A percentile compares a stretch with the other conserved stretches of the same genome.
Conservation (phyloP, 64 coral and sea anemone genomes). For the Pocillopora verrucosa region DNA sequence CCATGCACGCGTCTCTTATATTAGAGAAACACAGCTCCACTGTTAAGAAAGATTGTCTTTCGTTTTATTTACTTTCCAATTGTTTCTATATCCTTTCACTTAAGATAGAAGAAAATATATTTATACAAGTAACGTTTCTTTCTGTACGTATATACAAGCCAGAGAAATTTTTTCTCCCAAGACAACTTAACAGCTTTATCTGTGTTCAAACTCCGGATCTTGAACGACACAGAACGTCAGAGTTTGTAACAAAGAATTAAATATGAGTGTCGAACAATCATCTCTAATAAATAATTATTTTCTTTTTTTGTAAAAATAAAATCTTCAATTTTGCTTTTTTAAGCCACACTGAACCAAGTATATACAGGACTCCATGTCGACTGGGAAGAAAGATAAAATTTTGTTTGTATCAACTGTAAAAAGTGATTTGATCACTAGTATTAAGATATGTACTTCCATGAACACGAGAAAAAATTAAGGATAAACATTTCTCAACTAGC, state of each 20-base stretch:
- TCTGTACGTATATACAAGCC: neutral
- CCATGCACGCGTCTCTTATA: no score
- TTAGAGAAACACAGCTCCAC: no score
- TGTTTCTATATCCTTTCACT: neutral
- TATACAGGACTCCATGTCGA: neutral
- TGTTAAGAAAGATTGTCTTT: no score
- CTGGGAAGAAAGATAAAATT: neutral
- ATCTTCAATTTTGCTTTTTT: neutral
- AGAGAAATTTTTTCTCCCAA: neutral
- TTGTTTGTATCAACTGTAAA: neutral
- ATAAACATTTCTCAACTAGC: neutral
- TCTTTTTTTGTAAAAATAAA: slow-evolving; percentile 15
- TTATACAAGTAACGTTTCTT: neutral
- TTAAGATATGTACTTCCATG: neutral
- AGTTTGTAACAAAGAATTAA: neutral
- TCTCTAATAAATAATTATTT: slow-evolving; percentile 24
- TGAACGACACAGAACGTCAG: neutral
- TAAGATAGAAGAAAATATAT: neutral
- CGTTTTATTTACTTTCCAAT: no score
- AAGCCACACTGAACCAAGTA: neutral
- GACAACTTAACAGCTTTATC: neutral
- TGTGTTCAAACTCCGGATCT: neutral
- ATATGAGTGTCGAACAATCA: neutral
- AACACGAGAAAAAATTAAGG: neutral
- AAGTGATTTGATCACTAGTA: neutral